phyloP scores from a whole-genome alignment of 2,797 vertebrate species.

The Paguma larvata region DNA sequence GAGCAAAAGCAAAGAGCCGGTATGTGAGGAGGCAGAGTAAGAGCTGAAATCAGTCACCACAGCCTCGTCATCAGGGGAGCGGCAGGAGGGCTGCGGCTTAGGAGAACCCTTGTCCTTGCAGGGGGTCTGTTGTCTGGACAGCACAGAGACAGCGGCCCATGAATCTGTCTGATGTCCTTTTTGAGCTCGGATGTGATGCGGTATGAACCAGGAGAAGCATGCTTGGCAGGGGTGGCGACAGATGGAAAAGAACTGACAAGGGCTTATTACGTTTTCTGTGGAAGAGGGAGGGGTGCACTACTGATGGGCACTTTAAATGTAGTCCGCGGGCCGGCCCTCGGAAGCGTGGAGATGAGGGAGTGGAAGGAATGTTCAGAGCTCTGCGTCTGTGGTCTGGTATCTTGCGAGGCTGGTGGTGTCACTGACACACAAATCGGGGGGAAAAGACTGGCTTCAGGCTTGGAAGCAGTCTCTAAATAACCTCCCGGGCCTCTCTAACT shows the following conservation, averaged over 20 bases:
- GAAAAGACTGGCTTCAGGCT: conserved; percentile 64
- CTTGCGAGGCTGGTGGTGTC: conserved; percentile 56
- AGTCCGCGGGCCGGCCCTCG: not conserved
- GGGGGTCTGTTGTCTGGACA: not conserved
- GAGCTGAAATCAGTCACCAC: not conserved
- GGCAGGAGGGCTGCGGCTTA: not conserved
- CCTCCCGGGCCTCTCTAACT: not conserved
- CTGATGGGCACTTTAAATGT: not conserved
- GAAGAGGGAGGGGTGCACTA: not conserved
- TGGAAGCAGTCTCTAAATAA: conserved; percentile 31
- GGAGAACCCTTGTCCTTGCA: not conserved
- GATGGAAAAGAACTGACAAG: not conserved
- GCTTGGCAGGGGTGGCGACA: not conserved
- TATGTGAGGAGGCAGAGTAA: not conserved
- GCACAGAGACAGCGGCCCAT: not conserved
- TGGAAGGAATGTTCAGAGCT: conserved; percentile 53
- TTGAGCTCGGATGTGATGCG: not conserved
- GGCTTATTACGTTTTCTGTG: not conserved
- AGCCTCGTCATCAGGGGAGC: not conserved
- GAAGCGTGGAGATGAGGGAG: not conserved
- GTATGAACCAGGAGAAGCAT: not conserved
- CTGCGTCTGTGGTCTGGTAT: conserved; percentile 42
- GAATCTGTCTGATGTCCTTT: not conserved
- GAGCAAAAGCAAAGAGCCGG: not conserved
- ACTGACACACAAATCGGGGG: conserved; percentile 43